Percentiles rank a stretch among this genome's conserved stretches.
Evolutionary conservation across 1,140 invertebrate species (phyloP).

Genomic region (Ctenoplectra terminalis): DNA sequence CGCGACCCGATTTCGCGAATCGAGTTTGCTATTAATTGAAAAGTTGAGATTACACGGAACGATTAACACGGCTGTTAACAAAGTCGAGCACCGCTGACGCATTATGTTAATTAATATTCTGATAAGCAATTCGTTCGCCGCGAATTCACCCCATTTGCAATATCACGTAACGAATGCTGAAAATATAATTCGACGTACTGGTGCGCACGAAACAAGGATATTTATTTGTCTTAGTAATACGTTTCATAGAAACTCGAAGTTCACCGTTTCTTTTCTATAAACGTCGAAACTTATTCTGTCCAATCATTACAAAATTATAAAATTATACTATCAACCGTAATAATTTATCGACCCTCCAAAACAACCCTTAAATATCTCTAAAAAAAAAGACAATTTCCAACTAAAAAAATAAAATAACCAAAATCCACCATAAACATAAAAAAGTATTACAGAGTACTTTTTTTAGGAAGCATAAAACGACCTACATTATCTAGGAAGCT

Average conservation of each 20-base stretch:
- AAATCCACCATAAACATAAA: too few species aligned
- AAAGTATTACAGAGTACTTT: too few species aligned
- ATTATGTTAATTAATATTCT: constrained; percentile 38
- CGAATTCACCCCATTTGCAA: not conserved
- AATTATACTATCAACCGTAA: not conserved
- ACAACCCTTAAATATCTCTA: too few species aligned
- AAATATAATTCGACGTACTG: not conserved
- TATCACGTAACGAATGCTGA: not conserved
- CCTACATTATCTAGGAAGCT: too few species aligned
- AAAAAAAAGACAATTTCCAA: too few species aligned
- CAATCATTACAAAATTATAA: too few species aligned
- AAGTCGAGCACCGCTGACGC: not conserved
- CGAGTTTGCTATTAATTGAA: not conserved
- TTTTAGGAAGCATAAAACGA: too few species aligned
- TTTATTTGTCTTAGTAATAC: not conserved
- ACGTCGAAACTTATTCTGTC: not conserved
- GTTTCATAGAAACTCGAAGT: not conserved
- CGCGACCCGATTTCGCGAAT: too few species aligned
- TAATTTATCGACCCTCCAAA: not conserved
- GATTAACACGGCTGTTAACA: constrained; percentile 5
- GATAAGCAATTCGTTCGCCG: constrained; percentile 14
- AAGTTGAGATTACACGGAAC: constrained; percentile 5
- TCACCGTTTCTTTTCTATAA: not conserved
- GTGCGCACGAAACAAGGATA: not conserved
- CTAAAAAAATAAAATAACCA: too few species aligned